Conservation (phyloP, 2,113 vertebrate species). For the Theristicus caerulescens region DNA sequence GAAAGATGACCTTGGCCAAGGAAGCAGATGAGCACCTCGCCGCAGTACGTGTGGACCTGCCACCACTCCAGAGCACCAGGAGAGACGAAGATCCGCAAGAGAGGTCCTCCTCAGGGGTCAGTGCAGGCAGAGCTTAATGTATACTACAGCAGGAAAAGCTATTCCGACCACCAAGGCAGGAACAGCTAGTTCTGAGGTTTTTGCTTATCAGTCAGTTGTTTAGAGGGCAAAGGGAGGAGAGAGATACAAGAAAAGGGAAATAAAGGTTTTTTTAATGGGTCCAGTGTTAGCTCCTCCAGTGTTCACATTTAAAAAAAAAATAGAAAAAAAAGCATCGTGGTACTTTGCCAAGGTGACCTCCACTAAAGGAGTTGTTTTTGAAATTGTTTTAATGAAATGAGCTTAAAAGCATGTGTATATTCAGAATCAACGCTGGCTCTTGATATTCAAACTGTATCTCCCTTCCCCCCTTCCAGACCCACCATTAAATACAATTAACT, state of each 20-base stretch:
- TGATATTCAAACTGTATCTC: conserved; percentile 10
- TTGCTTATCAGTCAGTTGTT: neutral
- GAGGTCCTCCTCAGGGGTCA: neutral
- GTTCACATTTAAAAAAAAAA: neutral
- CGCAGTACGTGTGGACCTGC: rapidly evolving
- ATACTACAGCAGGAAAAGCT: neutral
- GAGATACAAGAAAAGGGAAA: neutral
- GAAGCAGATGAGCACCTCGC: neutral
- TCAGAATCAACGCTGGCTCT: neutral
- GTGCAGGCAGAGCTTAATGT: neutral
- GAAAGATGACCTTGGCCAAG: neutral
- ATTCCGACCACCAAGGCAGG: neutral
- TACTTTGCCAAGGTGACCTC: neutral
- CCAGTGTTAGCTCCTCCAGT: neutral
- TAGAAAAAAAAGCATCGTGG: neutral
- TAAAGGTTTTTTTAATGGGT: rapidly evolving
- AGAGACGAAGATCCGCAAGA: neutral
- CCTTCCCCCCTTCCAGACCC: neutral
- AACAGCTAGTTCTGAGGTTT: neutral
- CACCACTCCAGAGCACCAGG: neutral
- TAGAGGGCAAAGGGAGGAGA: neutral
- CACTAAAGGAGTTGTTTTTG: neutral
- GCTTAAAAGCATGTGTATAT: neutral
- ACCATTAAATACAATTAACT: conserved; percentile 28
- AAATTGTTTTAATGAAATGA: neutral